A percentile compares a stretch with the other conserved stretches of the same genome.
Evolutionary conservation across 2,797 vertebrate species (phyloP).

Genomic region (Tapera naevia): DNA sequence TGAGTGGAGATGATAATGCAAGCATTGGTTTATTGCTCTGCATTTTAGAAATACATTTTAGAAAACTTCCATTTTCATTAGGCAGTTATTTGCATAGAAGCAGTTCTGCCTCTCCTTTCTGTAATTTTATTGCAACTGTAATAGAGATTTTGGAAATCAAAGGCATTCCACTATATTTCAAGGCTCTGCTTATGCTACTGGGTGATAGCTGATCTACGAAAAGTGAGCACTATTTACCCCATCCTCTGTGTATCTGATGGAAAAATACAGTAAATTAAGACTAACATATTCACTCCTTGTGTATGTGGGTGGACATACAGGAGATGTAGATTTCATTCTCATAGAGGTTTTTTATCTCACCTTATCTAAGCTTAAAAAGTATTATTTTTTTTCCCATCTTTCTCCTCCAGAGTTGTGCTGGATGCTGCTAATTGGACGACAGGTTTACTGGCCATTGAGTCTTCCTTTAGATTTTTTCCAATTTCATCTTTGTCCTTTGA

Average conservation of each 20-base stretch:
- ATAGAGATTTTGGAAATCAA: constrained; percentile 26
- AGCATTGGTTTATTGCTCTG: constrained; percentile 25
- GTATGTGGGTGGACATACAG: background rate
- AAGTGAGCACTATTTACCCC: background rate
- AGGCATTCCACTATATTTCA: background rate
- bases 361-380: background rate
- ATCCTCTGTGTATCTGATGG: background rate
- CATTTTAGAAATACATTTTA: constrained; percentile 31
- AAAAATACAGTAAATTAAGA: constrained; percentile 22
- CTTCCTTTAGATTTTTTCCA: background rate
- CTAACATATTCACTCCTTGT: background rate
- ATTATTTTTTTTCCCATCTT: background rate
- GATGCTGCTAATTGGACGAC: background rate
- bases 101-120: background rate
- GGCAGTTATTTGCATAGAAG: constrained; percentile 15
- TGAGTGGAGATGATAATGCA: background rate
- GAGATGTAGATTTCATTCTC: background rate
- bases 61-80: constrained; percentile 1
- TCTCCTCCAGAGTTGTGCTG: background rate
- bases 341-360: background rate
- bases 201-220: background rate
- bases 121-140: constrained; percentile 18
- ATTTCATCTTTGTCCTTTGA: background rate
- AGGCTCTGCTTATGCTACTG: background rate
- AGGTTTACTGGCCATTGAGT: background rate